Evolutionary conservation across 2,888 invertebrate genomes (phyloP), one percentile per base, ranked within the genome.

Genomic region (Callinectes sapidus): DNA sequence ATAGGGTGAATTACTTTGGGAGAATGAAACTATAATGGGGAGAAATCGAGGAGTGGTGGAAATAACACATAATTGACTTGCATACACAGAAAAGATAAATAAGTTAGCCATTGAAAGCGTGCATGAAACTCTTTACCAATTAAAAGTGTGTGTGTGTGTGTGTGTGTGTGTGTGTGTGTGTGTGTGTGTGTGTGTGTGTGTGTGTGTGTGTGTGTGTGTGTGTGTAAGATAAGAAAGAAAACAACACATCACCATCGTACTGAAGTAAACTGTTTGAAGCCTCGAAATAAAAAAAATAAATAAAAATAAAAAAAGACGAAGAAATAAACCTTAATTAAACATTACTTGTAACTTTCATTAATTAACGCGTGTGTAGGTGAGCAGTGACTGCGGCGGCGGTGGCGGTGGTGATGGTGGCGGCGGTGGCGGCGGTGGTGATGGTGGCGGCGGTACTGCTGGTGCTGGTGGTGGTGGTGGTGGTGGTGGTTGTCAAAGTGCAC

Each of bases 101-200:
- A 61, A 61, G 61, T 23, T 6, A 61, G 1, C 23, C 18, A 61
- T 23, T 61, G 3, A 23, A 61, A 61, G 61, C 1, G 61, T 23
- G 6, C 18, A 61, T 3, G 10, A 61, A 61, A 61, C 61, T 61
- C 23, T 28, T 5, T 71, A 71, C 28, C 1, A 28, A 71, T 28
- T 28, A 28, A n/a, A 28, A 28, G 6, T 1, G 5, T 2, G n/a
- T n/a, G n/a, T n/a, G n/a, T n/a, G n/a, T n/a, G n/a, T n/a, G n/a
- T n/a, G n/a, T n/a, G n/a, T 71, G n/a, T n/a, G 66, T 71, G 66
- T 66, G 66, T n/a, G 66, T 66, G 66, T 66, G 54, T 48, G 54
- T 88, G 54, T 54, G 54, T 88, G 54, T 88, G 54, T 88, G 54
- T 88, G 42, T 88, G 55, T 88, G 55, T 88, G 88, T 88, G 55